Conservation (phyloP, 2,888 invertebrate species). For the Odontocolon sp. region DNA sequence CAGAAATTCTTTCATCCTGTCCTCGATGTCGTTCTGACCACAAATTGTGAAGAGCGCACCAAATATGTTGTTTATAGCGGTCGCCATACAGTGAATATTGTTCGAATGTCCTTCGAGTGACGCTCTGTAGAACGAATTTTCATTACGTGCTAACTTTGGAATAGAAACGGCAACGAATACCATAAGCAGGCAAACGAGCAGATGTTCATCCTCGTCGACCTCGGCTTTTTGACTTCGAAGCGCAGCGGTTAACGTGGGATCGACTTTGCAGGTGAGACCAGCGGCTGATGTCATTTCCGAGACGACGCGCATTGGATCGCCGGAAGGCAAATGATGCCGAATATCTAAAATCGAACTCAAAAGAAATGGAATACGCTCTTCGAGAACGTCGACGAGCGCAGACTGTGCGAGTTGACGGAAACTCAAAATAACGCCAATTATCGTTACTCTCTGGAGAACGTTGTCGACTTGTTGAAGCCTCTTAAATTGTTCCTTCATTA, state of each 20-base stretch:
- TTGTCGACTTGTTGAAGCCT: constrained; percentile 95
- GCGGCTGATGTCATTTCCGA: constrained; percentile 99
- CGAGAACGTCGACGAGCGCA: constrained; percentile 95
- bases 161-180: constrained; percentile 99
- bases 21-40: constrained; percentile 97
- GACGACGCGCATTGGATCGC: constrained; percentile 94
- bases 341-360: constrained; percentile 97
- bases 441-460: constrained; percentile 97
- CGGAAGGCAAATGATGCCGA: constrained; percentile 94
- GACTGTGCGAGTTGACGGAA: constrained; percentile 97
- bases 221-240: constrained; percentile 94
- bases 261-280: constrained; percentile 96
- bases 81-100: constrained; percentile 99
- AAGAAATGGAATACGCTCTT: constrained; percentile 97
- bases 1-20: constrained; percentile 97
- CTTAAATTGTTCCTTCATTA: constrained; percentile 98
- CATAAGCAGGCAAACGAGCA: constrained; percentile 96
- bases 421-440: constrained; percentile 98
- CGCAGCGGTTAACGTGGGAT: constrained; percentile 95
- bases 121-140: constrained; percentile 93
- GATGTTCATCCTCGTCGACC: constrained; percentile 95
- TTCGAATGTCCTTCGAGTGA: constrained; percentile 97
- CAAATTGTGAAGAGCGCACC: constrained; percentile 98
- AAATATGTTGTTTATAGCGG: constrained; percentile 97
- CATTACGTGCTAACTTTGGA: constrained; percentile 95